A percentile compares a stretch with the other conserved stretches of the same genome.
Conservation (phyloP, 1,140 invertebrate species). For the Drosophila nikananu region DNA sequence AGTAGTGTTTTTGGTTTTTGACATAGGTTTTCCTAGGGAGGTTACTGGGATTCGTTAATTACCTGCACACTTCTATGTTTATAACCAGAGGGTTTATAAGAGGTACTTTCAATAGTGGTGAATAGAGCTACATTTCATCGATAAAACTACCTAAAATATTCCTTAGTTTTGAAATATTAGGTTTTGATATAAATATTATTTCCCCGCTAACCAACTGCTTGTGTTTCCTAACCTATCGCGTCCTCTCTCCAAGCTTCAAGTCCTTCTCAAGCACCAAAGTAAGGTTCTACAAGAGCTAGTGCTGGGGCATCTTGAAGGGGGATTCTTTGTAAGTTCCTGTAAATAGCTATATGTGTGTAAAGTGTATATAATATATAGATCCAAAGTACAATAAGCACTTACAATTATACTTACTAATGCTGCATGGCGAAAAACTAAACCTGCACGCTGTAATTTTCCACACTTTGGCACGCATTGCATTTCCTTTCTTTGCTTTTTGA, state of each 20-base stretch:
- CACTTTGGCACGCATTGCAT: conserved; percentile 3
- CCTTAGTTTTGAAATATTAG: background rate
- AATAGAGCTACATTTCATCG: background rate
- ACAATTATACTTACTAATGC: background rate
- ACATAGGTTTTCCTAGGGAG: background rate
- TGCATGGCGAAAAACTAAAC: background rate
- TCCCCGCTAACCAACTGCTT: background rate
- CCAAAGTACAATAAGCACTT: too few relatives aligned
- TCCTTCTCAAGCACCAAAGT: conserved; percentile 72
- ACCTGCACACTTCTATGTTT: background rate
- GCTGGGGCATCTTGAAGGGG: background rate
- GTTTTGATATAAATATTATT: background rate
- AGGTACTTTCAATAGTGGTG: background rate
- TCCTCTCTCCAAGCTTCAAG: conserved; percentile 48
- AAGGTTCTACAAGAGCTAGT: conserved; percentile 65
- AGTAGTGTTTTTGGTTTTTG: background rate
- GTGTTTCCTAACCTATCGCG: conserved; percentile 2
- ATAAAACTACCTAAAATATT: background rate
- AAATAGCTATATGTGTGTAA: background rate
- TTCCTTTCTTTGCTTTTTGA: conserved; percentile 36
- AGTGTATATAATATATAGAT: background rate
- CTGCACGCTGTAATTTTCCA: conserved; percentile 8
- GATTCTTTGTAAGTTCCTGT: conserved; percentile 34
- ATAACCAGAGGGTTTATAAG: too few relatives aligned
- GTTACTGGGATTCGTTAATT: background rate